phyloP scores from a whole-genome alignment of 2,113 vertebrate genomes.

The Xenopus laevis region DNA sequence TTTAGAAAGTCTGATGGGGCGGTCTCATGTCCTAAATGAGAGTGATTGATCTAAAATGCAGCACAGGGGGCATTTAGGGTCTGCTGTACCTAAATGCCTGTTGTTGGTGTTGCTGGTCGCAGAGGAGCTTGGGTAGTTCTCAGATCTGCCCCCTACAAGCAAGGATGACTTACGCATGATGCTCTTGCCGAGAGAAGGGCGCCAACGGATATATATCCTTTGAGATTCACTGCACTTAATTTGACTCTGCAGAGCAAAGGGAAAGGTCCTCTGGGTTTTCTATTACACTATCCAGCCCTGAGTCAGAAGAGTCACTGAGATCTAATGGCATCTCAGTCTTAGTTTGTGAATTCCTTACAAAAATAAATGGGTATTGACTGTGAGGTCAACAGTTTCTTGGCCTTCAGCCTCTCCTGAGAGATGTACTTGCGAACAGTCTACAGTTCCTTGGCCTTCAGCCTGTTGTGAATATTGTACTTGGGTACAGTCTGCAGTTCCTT shows the following conservation, averaged over 20 bases:
- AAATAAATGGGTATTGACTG: too few species aligned
- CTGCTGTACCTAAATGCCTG: too few species aligned
- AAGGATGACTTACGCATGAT: not conserved
- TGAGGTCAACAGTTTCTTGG: not conserved
- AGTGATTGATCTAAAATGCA: not conserved
- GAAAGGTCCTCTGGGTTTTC: too few species aligned
- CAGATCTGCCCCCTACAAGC: not conserved
- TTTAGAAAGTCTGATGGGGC: constrained; percentile 24
- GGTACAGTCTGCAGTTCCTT: too few species aligned
- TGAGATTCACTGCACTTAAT: too few species aligned
- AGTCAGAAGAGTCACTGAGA: not conserved
- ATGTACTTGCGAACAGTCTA: not conserved
- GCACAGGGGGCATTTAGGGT: not conserved
- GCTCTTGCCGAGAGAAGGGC: constrained; percentile 20
- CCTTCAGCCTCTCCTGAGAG: not conserved
- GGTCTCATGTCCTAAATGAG: constrained; percentile 7
- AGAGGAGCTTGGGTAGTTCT: not conserved
- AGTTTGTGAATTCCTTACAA: too few species aligned
- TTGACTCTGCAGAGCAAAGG: too few species aligned
- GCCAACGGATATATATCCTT: not conserved
- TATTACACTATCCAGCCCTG: not conserved
- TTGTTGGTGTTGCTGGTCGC: not conserved
- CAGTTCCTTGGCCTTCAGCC: too few species aligned
- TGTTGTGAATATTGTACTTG: too few species aligned
- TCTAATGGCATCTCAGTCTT: too few species aligned